Conservation (phyloP, 2,797 vertebrate genomes). For the Cetoscarus ocellatus region DNA sequence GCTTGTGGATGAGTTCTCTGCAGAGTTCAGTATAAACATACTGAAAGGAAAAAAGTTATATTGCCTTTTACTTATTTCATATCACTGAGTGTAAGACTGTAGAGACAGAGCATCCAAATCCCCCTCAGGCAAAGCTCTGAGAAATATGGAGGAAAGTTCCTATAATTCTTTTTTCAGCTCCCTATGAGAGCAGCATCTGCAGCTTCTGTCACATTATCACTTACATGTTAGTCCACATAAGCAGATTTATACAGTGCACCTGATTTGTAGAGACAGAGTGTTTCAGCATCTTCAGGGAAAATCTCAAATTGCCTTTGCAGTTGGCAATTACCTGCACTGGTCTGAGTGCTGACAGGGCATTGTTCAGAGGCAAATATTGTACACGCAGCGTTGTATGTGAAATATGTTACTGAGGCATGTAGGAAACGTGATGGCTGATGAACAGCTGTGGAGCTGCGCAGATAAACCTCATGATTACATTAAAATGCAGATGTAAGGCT, state of each 20-base stretch:
- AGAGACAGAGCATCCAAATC: constrained; percentile 5
- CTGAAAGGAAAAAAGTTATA: neutral
- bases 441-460: constrained; percentile 13
- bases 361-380: constrained; percentile 35
- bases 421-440: constrained; percentile 36
- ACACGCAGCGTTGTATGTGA: constrained; percentile 22
- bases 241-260: constrained; percentile 50
- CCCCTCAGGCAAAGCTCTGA: constrained; percentile 1
- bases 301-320: constrained; percentile 40
- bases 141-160: constrained; percentile 35
- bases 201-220: constrained; percentile 48
- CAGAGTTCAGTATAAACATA: neutral
- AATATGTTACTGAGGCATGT: constrained; percentile 29
- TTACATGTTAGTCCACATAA: constrained; percentile 46
- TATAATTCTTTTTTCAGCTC: constrained; percentile 14
- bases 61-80: neutral
- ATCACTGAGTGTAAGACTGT: neutral
- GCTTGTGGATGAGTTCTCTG: neutral
- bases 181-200: constrained; percentile 38
- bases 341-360: constrained; percentile 62
- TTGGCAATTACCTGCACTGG: constrained; percentile 52
- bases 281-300: constrained; percentile 57
- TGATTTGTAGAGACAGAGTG: constrained; percentile 36
- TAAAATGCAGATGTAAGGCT: constrained; percentile 24
- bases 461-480: constrained; percentile 44